Base-by-base conservation (phyloP, 2,888 invertebrate genomes). In the Drosophila conformis region DNA sequence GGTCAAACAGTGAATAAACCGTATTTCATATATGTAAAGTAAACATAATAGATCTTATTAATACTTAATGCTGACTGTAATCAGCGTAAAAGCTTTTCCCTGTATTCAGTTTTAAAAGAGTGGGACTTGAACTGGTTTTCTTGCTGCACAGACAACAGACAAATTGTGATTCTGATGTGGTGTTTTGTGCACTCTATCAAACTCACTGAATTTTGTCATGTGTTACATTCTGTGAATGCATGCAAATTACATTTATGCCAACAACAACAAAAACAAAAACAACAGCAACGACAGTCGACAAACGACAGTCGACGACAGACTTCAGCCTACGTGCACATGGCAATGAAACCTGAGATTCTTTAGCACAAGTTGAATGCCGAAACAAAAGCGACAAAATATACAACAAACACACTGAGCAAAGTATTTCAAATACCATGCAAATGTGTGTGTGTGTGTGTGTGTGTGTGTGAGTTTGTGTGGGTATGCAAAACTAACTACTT, bases 321-420 rank as follows among this genome's bases (percentile, higher is more conserved):
- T n/a, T 62, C 82, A 59, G 68, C 80, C 85, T 87, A 85, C 85
- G 85, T 85, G 85, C 85, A 89, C 51, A 71, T 76, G 72, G 68
- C 69, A 76, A 66, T 78, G 89, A 89, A 89, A 86, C 85, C 80
- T 74, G 89, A 86, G 85, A 86, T 89, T 85, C 89, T 87, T 87
- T 71, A 57, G 73, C 64, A 36, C 67, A 38, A 63, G 54, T 65
- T 63, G 59, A 79, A 79, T 65, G 64, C 31, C 70, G 73, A 80
- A 79, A 77, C 74, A 71, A 83, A 86, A 71, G 76, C 78, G 57
- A 76, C 66, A 54, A 73, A 54, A 36, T 46, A 15, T 46, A 46
- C 76, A 82, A 70, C 79, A 78, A 76, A 63, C 73, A 71, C 65
- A 46, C 60, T 58, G 61, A 70, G 61, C 77, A 83, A 78, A 79